phyloP scores from a whole-genome alignment of 2,797 vertebrate genomes.

The Dendrocincla fuliginosa region DNA sequence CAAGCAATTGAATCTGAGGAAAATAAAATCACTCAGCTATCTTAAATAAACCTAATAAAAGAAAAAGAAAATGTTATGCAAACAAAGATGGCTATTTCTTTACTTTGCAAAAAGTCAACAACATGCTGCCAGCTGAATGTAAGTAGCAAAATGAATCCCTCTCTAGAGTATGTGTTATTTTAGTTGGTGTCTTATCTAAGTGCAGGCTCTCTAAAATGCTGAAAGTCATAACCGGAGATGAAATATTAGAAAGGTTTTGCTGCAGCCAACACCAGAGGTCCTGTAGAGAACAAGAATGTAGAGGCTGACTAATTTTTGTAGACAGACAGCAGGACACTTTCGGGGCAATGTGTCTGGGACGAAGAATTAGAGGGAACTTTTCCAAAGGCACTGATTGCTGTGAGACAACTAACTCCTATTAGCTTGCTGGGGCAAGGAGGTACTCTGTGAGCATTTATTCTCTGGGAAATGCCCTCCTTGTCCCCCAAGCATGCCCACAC shows the following conservation, averaged over 20 bases:
- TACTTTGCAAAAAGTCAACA: not conserved
- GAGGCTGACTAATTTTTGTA: conserved; percentile 57
- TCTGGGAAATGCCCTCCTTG: not conserved
- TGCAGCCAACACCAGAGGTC: conserved; percentile 58
- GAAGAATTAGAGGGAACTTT: conserved; percentile 27
- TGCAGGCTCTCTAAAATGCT: conserved; percentile 21
- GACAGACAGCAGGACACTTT: conserved; percentile 63
- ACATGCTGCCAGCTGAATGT: not conserved
- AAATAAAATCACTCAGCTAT: not conserved
- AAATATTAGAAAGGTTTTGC: conserved; percentile 63
- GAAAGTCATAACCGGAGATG: not conserved
- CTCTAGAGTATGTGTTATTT: not conserved
- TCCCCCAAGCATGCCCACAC: not conserved
- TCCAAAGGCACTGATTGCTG: conserved; percentile 28
- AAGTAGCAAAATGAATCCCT: not conserved
- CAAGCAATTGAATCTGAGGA: not conserved
- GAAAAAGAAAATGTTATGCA: not conserved
- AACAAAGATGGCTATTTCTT: not conserved
- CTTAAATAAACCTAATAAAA: not conserved
- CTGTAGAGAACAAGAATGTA: conserved; percentile 48
- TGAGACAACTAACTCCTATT: not conserved
- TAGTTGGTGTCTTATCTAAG: conserved; percentile 20
- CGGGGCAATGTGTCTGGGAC: conserved; percentile 39
- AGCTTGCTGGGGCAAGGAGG: not conserved
- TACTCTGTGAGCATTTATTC: not conserved